These are phyloP conservation scores for Xyrauchen texanus DNA, from an alignment of 2,113 vertebrate genomes.

Conservation along the genomic window DNA sequence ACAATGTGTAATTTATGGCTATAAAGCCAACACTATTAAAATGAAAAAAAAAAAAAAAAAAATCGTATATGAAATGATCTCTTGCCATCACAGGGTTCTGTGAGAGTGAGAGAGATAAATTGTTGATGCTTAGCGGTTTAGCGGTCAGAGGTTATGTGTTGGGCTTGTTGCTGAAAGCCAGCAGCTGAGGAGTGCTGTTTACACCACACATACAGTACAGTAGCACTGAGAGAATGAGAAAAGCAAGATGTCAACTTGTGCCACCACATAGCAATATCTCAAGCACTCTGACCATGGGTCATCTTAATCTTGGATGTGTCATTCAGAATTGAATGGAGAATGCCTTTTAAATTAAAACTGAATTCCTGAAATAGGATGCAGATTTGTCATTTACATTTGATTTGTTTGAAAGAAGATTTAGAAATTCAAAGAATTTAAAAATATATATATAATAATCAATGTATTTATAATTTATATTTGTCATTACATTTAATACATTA, in stretches of 20 bases:
- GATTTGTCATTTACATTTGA: not conserved
- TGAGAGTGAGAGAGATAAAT: not conserved
- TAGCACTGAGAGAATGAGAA: slow-evolving; percentile 85
- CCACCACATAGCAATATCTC: slow-evolving; percentile 76
- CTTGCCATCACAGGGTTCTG: not conserved
- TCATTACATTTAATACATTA: too few relatives aligned
- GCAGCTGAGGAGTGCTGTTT: slow-evolving; percentile 86
- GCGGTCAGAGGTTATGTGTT: slow-evolving; percentile 36
- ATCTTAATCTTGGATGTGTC: not conserved
- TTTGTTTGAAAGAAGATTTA: not conserved
- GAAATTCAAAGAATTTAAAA: too few relatives aligned
- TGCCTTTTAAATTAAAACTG: not conserved
- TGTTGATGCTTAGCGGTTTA: slow-evolving; percentile 12
- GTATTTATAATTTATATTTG: too few relatives aligned
- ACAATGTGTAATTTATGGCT: slow-evolving; percentile 9
- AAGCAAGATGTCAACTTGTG: slow-evolving; percentile 91
- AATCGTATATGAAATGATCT: not conserved
- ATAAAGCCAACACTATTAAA: slow-evolving; percentile 3
- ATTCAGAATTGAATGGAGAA: not conserved
- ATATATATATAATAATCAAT: too few relatives aligned
- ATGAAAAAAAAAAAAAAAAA: not conserved
- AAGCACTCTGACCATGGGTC: slow-evolving; percentile 22
- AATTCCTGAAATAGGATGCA: not conserved
- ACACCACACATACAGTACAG: slow-evolving; percentile 67
- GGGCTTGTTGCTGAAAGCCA: slow-evolving; percentile 61